Evolutionary conservation across 2,888 invertebrate species (phyloP), one percentile per base, ranked within the genome.

Genomic region (Oscheius myriophilus): DNA sequence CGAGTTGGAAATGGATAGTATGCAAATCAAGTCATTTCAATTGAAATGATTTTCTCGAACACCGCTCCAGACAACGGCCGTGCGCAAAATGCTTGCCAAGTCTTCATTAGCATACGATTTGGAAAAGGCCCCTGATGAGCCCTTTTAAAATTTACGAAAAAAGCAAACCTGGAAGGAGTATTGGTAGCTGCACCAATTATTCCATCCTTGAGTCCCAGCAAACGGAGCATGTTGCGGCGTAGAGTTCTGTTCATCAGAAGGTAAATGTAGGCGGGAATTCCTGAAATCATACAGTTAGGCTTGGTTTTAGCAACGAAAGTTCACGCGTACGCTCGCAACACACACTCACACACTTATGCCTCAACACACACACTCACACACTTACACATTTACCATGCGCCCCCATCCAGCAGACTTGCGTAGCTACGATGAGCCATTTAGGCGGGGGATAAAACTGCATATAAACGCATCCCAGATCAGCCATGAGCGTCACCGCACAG

Each of bases 181-280:
- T 33, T 33, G 33, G 33, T 33, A 6, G 33, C 33, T 33, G 57
- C 57, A 12, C 57, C 57, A n/a, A 57, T 42, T n/a, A n/a, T n/a
- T 16, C 57, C 57, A 16, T 41, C 42, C 21, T 41, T n/a, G 41
- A 57, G 26, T 39, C 57, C 57, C 14, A 57, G 18, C 11, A 57
- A 21, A 41, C 41, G 39, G 21, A 57, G 39, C 57, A 57, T 57
- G 12, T 57, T 41, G 1, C 21, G 39, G 1, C 57, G 16, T 2
- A 57, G 18, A 41, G 57, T 57, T 23, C 39, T 39, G 57, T 57
- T 57, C 57, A 57, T n/a, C 16, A 57, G 41, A 42, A 57, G 39
- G 57, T 57, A 57, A n/a, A 57, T 42, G 42, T 57, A 57, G 42
- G 57, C 57, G n/a, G 57, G 57, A 12, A 57, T 57, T 16, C 54